Evolutionary conservation across 2,888 invertebrate species (phyloP).

Genomic region (Tiphia femorata): DNA sequence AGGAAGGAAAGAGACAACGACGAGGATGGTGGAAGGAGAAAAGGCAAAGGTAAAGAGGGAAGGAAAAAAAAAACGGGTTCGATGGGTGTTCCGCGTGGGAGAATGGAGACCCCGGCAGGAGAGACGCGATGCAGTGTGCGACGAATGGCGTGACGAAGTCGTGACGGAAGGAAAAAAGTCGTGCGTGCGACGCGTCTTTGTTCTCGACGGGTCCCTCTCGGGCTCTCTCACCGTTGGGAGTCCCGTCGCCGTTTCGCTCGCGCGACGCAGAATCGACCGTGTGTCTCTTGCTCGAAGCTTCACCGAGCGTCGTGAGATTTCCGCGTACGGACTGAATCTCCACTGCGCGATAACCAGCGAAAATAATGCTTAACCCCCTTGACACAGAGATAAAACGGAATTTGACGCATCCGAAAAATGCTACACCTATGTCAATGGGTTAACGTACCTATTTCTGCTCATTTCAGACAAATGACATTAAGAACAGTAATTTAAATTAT

Average conservation of each 20-base stretch:
- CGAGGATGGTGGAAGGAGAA: not conserved
- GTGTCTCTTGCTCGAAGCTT: too few species aligned
- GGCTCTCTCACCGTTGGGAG: not conserved
- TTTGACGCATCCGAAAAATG: too few species aligned
- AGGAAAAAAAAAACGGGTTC: constrained; percentile 53
- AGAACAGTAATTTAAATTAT: too few species aligned
- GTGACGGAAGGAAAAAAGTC: constrained; percentile 42
- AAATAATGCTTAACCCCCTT: too few species aligned
- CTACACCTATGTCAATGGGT: too few species aligned
- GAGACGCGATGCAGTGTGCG: constrained; percentile 27
- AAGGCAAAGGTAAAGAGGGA: not conserved
- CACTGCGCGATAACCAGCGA: too few species aligned
- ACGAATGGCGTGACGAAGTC: constrained; percentile 49
- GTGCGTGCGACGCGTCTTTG: constrained; percentile 44
- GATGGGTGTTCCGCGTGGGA: constrained; percentile 61
- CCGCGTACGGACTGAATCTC: too few species aligned
- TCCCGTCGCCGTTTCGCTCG: constrained; percentile 8
- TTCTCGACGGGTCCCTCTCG: constrained; percentile 15
- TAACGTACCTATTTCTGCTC: too few species aligned
- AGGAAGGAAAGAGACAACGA: constrained; percentile 20
- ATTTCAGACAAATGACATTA: too few species aligned
- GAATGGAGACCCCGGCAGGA: constrained; percentile 43
- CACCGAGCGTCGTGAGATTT: too few species aligned
- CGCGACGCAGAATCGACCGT: too few species aligned
- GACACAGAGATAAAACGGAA: too few species aligned